Evolutionary conservation across 2,797 vertebrate species (phyloP).

Genomic region (Sebastes hubbsi): DNA sequence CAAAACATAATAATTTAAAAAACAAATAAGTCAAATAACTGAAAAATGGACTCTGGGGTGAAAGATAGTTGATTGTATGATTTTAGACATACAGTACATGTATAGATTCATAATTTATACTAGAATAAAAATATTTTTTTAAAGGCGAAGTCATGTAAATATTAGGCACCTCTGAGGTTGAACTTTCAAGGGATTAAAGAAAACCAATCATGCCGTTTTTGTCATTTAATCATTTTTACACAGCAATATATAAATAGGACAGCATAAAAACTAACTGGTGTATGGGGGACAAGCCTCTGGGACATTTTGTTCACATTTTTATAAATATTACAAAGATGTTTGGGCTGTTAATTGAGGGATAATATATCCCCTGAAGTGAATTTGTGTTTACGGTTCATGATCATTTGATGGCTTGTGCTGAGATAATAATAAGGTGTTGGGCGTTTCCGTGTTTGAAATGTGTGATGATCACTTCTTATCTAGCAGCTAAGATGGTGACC

Average conservation of each 20-base stretch:
- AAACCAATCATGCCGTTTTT: background rate
- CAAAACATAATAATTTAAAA: too few species aligned
- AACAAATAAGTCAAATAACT: too few species aligned
- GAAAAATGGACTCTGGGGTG: too few species aligned
- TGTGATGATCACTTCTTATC: background rate
- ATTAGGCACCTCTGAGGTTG: background rate
- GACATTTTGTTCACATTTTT: background rate
- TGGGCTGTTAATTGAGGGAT: background rate
- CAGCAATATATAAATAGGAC: background rate
- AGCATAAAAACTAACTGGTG: background rate
- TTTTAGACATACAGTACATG: too few species aligned
- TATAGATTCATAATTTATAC: too few species aligned
- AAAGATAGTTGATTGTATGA: background rate
- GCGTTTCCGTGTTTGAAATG: background rate
- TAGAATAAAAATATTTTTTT: too few species aligned
- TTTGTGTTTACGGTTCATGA: background rate
- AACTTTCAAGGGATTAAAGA: background rate
- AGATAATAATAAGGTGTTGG: background rate
- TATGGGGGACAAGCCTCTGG: background rate
- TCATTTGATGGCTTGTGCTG: background rate
- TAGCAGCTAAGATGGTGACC: background rate
- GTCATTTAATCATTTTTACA: background rate
- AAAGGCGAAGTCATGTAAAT: too few species aligned
- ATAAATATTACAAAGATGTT: background rate
- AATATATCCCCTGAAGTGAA: background rate